A percentile compares a stretch with the other conserved stretches of the same genome.
phyloP scores from a whole-genome alignment of 2,113 vertebrate species.

The Acrocephalus kingi region DNA sequence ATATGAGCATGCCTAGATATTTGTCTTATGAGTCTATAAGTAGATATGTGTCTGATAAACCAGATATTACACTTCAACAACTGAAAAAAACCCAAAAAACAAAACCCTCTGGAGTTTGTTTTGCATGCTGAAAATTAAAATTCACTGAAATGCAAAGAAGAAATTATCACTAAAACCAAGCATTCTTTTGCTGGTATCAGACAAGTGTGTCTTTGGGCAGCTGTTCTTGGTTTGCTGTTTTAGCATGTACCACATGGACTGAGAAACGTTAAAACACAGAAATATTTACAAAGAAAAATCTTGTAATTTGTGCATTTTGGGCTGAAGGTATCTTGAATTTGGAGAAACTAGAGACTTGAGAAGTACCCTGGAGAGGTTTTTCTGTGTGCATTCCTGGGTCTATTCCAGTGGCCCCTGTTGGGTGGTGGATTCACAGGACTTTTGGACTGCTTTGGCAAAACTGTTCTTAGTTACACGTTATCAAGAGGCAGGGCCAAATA shows the following conservation, averaged over 20 bases:
- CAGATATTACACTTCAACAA: background rate
- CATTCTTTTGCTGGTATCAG: background rate
- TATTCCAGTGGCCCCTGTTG: background rate
- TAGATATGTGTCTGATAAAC: background rate
- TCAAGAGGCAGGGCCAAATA: background rate
- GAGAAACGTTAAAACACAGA: background rate
- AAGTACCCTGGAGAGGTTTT: background rate
- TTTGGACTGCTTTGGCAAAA: background rate
- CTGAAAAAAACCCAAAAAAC: background rate
- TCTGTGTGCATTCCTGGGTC: background rate
- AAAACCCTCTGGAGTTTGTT: background rate
- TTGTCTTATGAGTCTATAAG: background rate
- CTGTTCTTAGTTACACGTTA: background rate
- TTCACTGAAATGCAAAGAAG: background rate
- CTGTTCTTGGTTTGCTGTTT: background rate
- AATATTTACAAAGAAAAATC: background rate
- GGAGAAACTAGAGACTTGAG: background rate
- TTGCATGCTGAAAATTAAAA: background rate
- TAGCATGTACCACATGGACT: rapidly evolving
- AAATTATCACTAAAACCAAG: background rate
- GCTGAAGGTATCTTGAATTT: background rate
- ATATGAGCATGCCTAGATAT: background rate
- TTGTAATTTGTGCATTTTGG: background rate
- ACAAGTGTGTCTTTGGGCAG: background rate
- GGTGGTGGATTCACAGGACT: background rate